Percentiles rank a stretch among this genome's conserved stretches.
These are phyloP conservation scores for Leucophenga varia DNA, from an alignment of 1,140 invertebrate species.

Conservation along the genomic window DNA sequence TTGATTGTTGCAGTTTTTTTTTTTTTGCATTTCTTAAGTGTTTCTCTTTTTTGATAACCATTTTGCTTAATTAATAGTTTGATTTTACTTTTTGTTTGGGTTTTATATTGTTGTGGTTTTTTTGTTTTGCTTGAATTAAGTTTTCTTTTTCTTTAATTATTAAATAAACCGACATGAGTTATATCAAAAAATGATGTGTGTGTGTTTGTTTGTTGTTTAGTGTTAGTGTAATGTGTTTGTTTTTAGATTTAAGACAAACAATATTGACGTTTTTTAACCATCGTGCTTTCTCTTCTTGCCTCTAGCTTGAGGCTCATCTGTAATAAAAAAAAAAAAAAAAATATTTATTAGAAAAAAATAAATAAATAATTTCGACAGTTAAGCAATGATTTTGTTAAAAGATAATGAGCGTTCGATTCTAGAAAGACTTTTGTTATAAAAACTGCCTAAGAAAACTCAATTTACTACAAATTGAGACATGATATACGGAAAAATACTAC, in stretches of 20 bases:
- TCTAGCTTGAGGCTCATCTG: slow-evolving; percentile 60
- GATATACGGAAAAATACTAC: slow-evolving; percentile 46
- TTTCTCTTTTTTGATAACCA: too few relatives aligned
- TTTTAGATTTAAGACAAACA: slow-evolving; percentile 47
- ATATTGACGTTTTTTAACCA: slow-evolving; percentile 36
- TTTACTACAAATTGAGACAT: slow-evolving; percentile 47
- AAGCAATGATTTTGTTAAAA: too few relatives aligned
- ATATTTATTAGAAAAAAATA: background rate
- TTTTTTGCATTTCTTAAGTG: too few relatives aligned
- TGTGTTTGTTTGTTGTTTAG: slow-evolving; percentile 19
- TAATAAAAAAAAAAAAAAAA: background rate
- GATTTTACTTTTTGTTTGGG: background rate
- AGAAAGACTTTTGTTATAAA: too few relatives aligned
- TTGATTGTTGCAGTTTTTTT: too few relatives aligned
- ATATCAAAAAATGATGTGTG: slow-evolving; percentile 53
- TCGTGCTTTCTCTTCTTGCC: slow-evolving; percentile 76
- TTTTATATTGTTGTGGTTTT: slow-evolving; percentile 12
- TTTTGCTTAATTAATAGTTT: too few relatives aligned
- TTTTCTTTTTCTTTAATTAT: slow-evolving; percentile 13
- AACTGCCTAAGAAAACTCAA: too few relatives aligned
- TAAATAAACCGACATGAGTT: slow-evolving; percentile 1
- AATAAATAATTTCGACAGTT: too few relatives aligned
- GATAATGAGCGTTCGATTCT: too few relatives aligned
- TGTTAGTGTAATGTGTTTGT: slow-evolving; percentile 29
- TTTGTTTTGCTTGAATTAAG: slow-evolving; percentile 23